Conservation (phyloP, 2,113 vertebrate genomes). For the Hydrolagus affinis region DNA sequence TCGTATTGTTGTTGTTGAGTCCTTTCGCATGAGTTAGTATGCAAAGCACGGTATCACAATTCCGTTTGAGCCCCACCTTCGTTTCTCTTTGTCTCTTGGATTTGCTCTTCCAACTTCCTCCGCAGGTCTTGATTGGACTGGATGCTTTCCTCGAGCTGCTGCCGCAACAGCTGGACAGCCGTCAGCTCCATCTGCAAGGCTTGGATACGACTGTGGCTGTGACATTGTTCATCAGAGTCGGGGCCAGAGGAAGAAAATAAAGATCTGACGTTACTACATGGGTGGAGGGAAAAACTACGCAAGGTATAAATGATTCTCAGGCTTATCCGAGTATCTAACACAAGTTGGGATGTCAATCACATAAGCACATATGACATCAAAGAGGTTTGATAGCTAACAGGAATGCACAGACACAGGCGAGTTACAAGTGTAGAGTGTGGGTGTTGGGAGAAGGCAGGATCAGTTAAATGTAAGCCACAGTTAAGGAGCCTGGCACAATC, state of each 20-base stretch:
- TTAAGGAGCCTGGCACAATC: too few species aligned
- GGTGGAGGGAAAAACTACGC: too few species aligned
- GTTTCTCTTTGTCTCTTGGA: constrained; percentile 57
- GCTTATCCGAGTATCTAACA: too few species aligned
- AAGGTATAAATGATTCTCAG: too few species aligned
- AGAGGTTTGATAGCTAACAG: too few species aligned
- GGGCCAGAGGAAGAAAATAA: not conserved
- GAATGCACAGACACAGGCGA: too few species aligned
- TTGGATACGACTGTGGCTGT: constrained; percentile 58
- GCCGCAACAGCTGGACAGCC: constrained; percentile 64
- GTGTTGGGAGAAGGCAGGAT: too few species aligned
- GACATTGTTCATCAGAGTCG: constrained; percentile 6
- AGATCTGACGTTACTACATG: not conserved
- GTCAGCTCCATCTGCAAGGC: constrained; percentile 70
- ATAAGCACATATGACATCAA: not conserved
- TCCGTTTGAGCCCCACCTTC: constrained; percentile 62
- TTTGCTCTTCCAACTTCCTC: constrained; percentile 69
- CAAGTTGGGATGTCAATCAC: not conserved
- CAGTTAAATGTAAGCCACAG: too few species aligned
- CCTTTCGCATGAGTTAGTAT: too few species aligned
- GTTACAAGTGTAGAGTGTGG: too few species aligned
- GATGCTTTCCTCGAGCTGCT: constrained; percentile 73
- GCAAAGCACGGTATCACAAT: not conserved
- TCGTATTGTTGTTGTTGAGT: too few species aligned
- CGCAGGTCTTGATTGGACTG: constrained; percentile 65